Evolutionary conservation across 2,797 vertebrate species (phyloP).

Genomic region (Strix occidentalis): DNA sequence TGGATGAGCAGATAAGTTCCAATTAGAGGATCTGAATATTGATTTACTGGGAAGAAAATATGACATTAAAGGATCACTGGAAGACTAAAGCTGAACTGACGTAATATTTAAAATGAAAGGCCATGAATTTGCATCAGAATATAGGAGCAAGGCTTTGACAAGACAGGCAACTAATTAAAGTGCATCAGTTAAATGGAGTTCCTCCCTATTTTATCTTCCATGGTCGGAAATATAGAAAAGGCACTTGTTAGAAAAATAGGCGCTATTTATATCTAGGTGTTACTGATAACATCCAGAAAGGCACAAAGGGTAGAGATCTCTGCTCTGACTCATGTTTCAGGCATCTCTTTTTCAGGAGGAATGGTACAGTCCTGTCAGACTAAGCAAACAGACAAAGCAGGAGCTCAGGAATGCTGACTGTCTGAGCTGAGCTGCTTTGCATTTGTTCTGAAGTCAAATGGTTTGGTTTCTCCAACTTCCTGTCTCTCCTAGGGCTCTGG

Average conservation of each 20-base stretch:
- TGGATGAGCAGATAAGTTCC: background rate
- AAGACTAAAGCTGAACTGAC: background rate
- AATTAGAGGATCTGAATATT: background rate
- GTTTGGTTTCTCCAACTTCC: background rate
- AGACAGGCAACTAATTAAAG: background rate
- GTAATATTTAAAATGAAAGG: background rate
- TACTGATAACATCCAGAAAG: background rate
- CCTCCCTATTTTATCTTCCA: background rate
- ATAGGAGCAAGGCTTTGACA: background rate
- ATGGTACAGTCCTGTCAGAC: fast-evolving
- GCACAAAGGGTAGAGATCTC: background rate
- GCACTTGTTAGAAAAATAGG: background rate
- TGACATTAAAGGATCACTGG: background rate
- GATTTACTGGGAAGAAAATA: background rate
- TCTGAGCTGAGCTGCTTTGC: background rate
- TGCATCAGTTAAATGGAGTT: background rate
- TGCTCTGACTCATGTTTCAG: background rate
- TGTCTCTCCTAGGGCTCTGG: background rate
- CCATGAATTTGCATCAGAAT: background rate
- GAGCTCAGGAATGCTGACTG: fast-evolving
- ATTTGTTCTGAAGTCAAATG: too few relatives aligned
- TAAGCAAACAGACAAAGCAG: background rate
- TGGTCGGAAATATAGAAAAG: background rate
- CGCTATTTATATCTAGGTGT: background rate
- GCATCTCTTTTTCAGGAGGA: background rate